Evolutionary conservation across 1,140 invertebrate genomes (phyloP).

Genomic region (Scylla paramamosain): DNA sequence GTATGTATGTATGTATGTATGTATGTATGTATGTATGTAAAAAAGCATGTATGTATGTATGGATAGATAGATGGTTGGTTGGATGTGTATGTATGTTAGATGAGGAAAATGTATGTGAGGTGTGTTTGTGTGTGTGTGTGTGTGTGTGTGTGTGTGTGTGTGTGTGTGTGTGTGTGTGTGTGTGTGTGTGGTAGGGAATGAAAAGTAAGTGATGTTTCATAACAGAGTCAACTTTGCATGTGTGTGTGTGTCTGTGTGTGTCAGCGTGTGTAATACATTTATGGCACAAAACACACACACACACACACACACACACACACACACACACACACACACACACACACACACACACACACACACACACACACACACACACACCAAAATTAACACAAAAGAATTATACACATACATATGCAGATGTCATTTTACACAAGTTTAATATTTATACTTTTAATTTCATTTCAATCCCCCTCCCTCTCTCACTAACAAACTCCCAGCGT

Average conservation of each 20-base stretch:
- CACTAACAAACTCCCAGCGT: too few relatives aligned
- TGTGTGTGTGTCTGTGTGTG: background rate
- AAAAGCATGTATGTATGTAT: background rate
- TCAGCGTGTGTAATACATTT: background rate
- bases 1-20: background rate
- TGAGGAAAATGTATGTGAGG: background rate
- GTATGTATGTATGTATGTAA: background rate
- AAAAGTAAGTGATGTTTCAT: too few relatives aligned
- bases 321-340: too few relatives aligned
- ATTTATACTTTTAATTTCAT: background rate
- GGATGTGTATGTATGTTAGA: background rate
- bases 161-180: background rate
- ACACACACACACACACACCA: background rate
- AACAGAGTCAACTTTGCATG: too few relatives aligned
- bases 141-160: slow-evolving; percentile 37
- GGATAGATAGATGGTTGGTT: background rate
- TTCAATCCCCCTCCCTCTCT: too few relatives aligned
- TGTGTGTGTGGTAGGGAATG: background rate
- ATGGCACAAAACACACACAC: background rate
- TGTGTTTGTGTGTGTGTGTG: background rate
- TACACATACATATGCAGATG: background rate
- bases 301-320: background rate
- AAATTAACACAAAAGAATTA: background rate
- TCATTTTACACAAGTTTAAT: background rate
- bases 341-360: background rate